Percentiles rank a stretch among this genome's conserved stretches.
phyloP scores from a whole-genome alignment of 35 echinoderm and acorn worm species.

The Nesometra sesokonis region DNA sequence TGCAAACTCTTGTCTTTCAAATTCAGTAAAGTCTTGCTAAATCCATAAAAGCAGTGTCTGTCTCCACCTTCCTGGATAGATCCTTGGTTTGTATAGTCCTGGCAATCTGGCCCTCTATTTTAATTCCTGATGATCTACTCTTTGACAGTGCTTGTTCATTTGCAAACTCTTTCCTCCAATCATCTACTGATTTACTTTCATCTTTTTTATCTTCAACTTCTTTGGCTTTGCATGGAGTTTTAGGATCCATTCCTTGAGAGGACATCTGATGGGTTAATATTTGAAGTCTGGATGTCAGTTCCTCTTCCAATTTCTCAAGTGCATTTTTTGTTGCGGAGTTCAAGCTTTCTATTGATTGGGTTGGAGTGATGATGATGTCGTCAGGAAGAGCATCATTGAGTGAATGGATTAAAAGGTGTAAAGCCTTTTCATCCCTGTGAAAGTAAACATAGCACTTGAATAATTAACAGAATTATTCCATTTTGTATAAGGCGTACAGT shows the following conservation, averaged over 20 bases:
- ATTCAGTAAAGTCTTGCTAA: background rate
- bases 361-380: background rate
- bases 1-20: too few species aligned
- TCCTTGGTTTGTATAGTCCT: background rate
- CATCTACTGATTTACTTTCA: background rate
- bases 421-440: background rate
- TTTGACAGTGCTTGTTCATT: background rate
- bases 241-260: too few species aligned
- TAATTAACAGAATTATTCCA: too few species aligned
- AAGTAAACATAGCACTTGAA: background rate
- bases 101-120: background rate
- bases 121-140: background rate
- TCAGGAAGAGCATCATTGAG: background rate
- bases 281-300: background rate
- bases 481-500: too few species aligned
- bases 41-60: background rate
- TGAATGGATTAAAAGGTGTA: background rate
- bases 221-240: background rate
- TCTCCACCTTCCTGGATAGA: background rate
- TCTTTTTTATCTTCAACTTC: background rate
- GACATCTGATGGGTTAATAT: background rate
- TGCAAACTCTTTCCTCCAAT: background rate
- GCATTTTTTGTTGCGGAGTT: background rate
- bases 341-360: background rate
- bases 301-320: background rate